These are phyloP conservation scores for Camelus dromedarius DNA, from an alignment of 2,113 vertebrate genomes.

Conservation along the genomic window DNA sequence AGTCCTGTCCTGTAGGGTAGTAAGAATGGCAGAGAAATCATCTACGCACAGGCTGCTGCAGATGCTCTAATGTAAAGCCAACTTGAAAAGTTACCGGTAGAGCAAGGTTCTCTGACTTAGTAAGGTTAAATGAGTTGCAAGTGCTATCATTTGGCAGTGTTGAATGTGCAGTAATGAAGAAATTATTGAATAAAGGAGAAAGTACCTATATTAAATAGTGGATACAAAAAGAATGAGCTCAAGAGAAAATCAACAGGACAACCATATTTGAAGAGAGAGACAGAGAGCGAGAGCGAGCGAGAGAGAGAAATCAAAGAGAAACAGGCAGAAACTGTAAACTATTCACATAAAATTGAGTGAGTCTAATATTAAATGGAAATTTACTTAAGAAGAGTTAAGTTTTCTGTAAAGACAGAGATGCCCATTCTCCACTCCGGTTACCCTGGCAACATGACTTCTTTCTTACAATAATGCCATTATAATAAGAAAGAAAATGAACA, in stretches of 20 bases:
- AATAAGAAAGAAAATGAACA: conserved; percentile 17
- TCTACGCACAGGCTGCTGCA: neutral
- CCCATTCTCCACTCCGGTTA: neutral
- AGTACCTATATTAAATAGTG: neutral
- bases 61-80: neutral
- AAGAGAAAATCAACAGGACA: neutral
- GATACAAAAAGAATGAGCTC: neutral
- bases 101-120: neutral
- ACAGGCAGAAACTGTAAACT: neutral
- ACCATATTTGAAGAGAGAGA: fast-evolving
- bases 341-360: neutral
- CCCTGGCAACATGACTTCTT: neutral
- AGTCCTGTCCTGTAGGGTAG: neutral
- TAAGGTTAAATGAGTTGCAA: neutral
- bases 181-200: neutral
- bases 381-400: neutral
- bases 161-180: neutral
- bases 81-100: neutral
- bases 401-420: neutral
- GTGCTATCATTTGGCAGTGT: neutral
- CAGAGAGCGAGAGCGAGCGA: neutral
- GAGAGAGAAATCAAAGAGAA: neutral
- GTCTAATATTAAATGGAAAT: neutral
- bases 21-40: neutral
- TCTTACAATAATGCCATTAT: neutral